Evolutionary conservation across 2,113 vertebrate species (phyloP), one percentile per base, ranked within the genome.

Genomic region (Dipodomys spectabilis): DNA sequence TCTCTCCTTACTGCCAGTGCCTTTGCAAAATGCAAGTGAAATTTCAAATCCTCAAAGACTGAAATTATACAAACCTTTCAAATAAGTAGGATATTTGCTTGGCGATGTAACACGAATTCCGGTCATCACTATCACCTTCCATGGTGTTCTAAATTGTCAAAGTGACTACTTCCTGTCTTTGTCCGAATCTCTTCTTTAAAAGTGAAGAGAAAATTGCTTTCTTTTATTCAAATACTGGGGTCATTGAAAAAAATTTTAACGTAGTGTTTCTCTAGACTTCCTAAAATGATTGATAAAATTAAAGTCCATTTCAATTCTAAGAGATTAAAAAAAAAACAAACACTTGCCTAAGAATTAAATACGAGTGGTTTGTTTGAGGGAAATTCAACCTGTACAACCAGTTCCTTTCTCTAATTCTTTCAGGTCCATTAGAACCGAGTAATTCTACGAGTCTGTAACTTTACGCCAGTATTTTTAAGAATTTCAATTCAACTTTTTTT

Each of bases 341-440:
- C 95, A 94, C 88, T 94, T 92, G 86, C 68, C 30, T 2, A 39
- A 92, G 91, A 73, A 16, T 72, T 79, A 62, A 87, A 94, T 82
- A 84, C 71, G 90, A 85, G 79, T 88, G 95, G 96, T 94, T 88
- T 88, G 72, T 32, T 32, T 91, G 87, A 94, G 95, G 94, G 93
- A 97, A 97, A 96, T 28, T 64, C 95, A 97, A 96, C 85, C 81
- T 62, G 94, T 94, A 89, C 57, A 93, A 95, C 94, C 90, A 92
- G 39, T 97, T 97, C 72, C 77, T 92, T 95, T 95, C 94, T 94
- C 86, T 78, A 35, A 93, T 95, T 95, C 39, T 92, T 65, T 3
- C 2, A 81, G 91, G 95, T 82, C 86, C 92, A 96, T 96, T 60
- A 95, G 92, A 96, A 98, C 94, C 65, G 94, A 64, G 95, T 92